phyloP scores from a whole-genome alignment of 2,888 invertebrate genomes.

The Habrosyne pyritoides region DNA sequence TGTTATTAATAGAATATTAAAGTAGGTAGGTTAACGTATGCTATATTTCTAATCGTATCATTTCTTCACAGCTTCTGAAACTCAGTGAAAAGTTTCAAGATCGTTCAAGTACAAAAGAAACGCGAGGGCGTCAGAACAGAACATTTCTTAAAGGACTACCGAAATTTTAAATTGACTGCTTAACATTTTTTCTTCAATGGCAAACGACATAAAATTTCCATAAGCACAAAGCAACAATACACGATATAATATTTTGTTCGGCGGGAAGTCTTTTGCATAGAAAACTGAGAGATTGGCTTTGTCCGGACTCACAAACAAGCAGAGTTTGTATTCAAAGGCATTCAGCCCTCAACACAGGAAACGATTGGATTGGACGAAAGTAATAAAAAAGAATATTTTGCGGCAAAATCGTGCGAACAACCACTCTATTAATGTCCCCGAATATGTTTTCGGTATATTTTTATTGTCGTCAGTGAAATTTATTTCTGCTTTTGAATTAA shows the following conservation, averaged over 20 bases:
- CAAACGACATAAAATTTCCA: slow-evolving; percentile 60
- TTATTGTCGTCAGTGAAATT: slow-evolving; percentile 19
- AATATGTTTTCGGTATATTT: slow-evolving; percentile 16
- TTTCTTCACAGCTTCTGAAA: not conserved
- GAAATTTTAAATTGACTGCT: slow-evolving; percentile 50
- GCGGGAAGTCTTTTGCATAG: slow-evolving; percentile 65
- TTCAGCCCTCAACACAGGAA: slow-evolving; percentile 45
- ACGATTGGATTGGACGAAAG: slow-evolving; percentile 47
- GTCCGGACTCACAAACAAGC: slow-evolving; percentile 69
- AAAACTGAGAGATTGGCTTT: slow-evolving; percentile 71
- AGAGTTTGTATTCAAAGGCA: slow-evolving; percentile 62
- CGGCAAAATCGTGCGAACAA: slow-evolving; percentile 11
- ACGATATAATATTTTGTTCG: slow-evolving; percentile 65
- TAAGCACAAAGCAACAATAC: slow-evolving; percentile 65
- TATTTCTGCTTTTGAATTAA: slow-evolving; percentile 22
- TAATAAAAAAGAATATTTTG: slow-evolving; percentile 29
- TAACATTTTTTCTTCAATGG: slow-evolving; percentile 43
- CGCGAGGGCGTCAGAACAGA: slow-evolving; percentile 18
- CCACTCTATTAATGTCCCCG: slow-evolving; percentile 27
- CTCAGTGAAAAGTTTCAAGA: slow-evolving; percentile 3
- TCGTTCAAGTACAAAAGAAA: slow-evolving; percentile 23
- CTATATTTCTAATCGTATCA: not conserved
- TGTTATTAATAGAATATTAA: too few relatives aligned
- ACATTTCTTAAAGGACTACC: slow-evolving; percentile 35
- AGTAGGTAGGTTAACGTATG: too few relatives aligned